Percentiles rank a stretch among this genome's conserved stretches.
Conservation (phyloP, 1,140 invertebrate species). For the Anoplolepis gracilipes region DNA sequence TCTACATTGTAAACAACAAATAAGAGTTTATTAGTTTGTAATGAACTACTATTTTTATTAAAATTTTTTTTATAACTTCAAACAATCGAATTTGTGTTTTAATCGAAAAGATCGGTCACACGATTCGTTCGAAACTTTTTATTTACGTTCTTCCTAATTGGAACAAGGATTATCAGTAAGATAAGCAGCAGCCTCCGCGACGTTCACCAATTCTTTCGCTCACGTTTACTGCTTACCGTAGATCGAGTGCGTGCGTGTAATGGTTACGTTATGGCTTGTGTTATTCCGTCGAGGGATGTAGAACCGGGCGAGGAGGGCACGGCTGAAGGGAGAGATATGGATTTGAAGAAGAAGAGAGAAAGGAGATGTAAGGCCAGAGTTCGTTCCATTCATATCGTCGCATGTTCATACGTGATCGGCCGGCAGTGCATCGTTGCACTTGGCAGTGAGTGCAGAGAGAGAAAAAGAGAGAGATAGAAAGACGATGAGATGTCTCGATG, state of each 20-base stretch:
- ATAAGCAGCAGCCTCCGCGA: conserved; percentile 14
- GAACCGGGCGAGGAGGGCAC: conserved; percentile 7
- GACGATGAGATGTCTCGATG: conserved; percentile 22
- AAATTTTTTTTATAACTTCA: too few relatives aligned
- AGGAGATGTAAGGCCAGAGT: conserved; percentile 60
- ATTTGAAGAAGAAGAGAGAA: not conserved
- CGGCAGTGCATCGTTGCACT: conserved; percentile 53
- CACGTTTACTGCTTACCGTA: conserved; percentile 16
- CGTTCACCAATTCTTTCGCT: conserved; percentile 57
- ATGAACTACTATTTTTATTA: too few relatives aligned
- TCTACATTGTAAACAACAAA: too few relatives aligned
- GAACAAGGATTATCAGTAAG: conserved; percentile 1
- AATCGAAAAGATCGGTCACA: too few relatives aligned
- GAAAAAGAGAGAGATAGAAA: too few relatives aligned
- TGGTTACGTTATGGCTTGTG: conserved; percentile 71
- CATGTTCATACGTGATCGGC: conserved; percentile 19
- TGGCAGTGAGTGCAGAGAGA: conserved; percentile 17
- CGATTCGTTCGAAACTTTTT: too few relatives aligned
- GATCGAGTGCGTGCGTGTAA: conserved; percentile 58
- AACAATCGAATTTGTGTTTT: too few relatives aligned
- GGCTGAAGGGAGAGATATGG: not conserved
- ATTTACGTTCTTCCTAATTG: not conserved
- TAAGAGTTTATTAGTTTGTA: too few relatives aligned
- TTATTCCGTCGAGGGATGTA: conserved; percentile 32
- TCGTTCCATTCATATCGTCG: conserved; percentile 75